A percentile compares a stretch with the other conserved stretches of the same genome.
phyloP scores from a whole-genome alignment of 2,113 vertebrate species.

The Hyperoodon ampullatus region DNA sequence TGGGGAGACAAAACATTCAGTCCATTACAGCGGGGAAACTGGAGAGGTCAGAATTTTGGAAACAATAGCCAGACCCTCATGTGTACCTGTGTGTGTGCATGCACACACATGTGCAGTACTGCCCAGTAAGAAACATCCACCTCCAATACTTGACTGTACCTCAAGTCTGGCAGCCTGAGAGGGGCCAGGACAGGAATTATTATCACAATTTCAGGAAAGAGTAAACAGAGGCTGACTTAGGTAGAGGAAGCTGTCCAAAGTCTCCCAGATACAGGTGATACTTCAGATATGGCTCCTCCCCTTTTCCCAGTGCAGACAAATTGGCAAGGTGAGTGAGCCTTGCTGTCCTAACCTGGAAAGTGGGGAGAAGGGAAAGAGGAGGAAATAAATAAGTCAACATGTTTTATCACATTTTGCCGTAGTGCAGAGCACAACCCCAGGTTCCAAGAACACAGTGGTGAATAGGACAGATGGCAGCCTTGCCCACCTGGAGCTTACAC shows the following conservation, averaged over 20 bases:
- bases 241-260: not conserved
- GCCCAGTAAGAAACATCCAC: not conserved
- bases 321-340: not conserved
- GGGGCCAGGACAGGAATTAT: not conserved
- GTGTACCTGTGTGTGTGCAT: too few relatives aligned
- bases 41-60: not conserved
- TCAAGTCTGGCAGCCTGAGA: not conserved
- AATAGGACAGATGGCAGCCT: not conserved
- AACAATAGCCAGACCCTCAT: not conserved
- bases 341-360: not conserved
- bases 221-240: not conserved
- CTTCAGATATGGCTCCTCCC: not conserved
- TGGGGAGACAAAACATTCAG: not conserved
- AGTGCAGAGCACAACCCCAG: accelerated
- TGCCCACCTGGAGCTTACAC: too few relatives aligned
- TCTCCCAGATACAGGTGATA: not conserved
- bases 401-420: not conserved
- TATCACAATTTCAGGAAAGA: not conserved
- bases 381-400: not conserved
- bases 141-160: not conserved
- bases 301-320: not conserved
- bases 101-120: too few relatives aligned
- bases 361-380: not conserved
- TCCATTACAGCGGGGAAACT: not conserved
- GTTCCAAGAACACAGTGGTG: not conserved